A percentile compares a stretch with the other conserved stretches of the same genome.
These are phyloP conservation scores for Pipra filicauda DNA, from an alignment of 2,113 vertebrate species.

Conservation along the genomic window DNA sequence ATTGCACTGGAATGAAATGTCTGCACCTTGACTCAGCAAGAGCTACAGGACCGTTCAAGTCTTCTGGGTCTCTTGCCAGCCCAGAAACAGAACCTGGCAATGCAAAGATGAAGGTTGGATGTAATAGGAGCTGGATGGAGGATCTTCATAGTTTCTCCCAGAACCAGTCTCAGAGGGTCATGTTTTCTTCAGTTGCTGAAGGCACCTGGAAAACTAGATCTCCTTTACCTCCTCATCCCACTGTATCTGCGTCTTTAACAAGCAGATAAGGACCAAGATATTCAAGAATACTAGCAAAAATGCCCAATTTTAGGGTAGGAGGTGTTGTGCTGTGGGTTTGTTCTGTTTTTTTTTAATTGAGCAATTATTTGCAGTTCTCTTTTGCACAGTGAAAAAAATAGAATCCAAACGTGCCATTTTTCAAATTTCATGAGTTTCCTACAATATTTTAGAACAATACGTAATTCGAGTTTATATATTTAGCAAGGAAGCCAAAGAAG, in stretches of 20 bases:
- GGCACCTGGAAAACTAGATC: neutral
- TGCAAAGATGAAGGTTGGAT: accelerated
- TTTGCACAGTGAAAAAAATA: neutral
- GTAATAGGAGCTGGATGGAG: neutral
- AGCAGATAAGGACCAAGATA: neutral
- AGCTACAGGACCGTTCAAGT: neutral
- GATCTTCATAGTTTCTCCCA: neutral
- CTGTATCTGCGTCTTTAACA: neutral
- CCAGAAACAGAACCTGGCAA: neutral
- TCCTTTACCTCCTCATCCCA: neutral
- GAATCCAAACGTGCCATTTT: neutral
- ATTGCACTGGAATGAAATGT: neutral
- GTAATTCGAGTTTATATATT: neutral
- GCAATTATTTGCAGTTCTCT: neutral
- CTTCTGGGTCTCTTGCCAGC: neutral
- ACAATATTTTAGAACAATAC: neutral
- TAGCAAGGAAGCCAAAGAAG: neutral
- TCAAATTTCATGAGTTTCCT: neutral
- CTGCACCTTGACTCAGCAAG: neutral
- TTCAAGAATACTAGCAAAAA: neutral
- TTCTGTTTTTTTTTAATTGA: neutral
- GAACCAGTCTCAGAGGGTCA: neutral
- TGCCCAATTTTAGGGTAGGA: accelerated
- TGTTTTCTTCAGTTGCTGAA: neutral
- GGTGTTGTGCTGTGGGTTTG: neutral